Evolutionary conservation across 2,797 vertebrate genomes (phyloP), one percentile per base, ranked within the genome.

Genomic region (Syndactyla subalaris): DNA sequence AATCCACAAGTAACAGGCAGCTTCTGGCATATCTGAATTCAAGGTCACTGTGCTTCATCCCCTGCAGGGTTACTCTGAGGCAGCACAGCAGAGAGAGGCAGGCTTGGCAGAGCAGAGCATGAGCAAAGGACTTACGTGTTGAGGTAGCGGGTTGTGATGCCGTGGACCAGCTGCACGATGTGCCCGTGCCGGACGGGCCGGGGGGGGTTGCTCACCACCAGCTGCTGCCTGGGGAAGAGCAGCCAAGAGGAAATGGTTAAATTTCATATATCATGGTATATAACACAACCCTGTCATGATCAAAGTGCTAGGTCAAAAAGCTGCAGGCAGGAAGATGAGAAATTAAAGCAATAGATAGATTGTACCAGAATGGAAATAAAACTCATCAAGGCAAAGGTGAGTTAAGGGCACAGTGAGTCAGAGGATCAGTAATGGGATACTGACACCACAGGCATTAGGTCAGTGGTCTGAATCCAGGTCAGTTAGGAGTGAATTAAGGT

Each of bases 61-160:
- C 48, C 45, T 10, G 34, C 62, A 30, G 5, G 61, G 51, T 62
- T 59, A 48, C 12, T 61, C 22, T 19, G 62, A 84, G 41, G 15
- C 23, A 54, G 9, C 2, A 29, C 48, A 76, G 61, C n/a, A 89
- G 73, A 30, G 57, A 1, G 57, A 94, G 75, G 38, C 63, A 73
- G 66, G 30, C 17, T 26, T 10, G 16, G 85, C 59, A 80, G 82
- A 52, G 76, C 68, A 87, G 72, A 51, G 77, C 49, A 58, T 0
- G 10, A 71, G 55, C 54, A 19, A 32, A 41, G 57, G 10, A 94
- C 97, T 98, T 97, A 99, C 99, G 99, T 99, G 98, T 99, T 99
- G 45, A 99, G 99, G 95, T 98, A 98, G 59, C 99, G 99, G 22
- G 98, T 98, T 1, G 99, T 99, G 98, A 99, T 99, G 68, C 99